Conservation (phyloP, 2,888 invertebrate genomes). For the Galerucella pusilla region DNA sequence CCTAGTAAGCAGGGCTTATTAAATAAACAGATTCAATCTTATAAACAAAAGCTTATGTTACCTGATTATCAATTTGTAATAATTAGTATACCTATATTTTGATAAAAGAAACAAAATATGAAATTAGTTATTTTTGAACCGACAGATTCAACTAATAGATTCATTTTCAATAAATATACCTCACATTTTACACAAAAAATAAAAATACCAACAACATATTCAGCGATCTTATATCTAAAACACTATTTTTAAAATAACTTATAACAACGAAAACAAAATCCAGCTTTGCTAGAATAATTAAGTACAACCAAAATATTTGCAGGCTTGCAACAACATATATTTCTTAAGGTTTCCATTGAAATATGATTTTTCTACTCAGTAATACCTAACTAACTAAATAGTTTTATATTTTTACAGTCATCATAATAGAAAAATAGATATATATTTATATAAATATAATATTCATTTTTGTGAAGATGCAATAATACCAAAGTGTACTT, state of each 20-base stretch:
- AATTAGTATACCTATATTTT: not conserved
- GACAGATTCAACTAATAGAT: not conserved
- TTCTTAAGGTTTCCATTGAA: not conserved
- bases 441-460: too few species aligned
- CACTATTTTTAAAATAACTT: conserved; percentile 11
- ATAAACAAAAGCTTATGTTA: too few species aligned
- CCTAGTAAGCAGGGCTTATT: too few species aligned
- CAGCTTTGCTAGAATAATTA: conserved; percentile 6
- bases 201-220: conserved; percentile 6
- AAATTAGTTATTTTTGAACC: not conserved
- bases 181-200: not conserved
- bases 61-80: not conserved
- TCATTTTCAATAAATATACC: not conserved
- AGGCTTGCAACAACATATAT: not conserved
- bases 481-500: too few species aligned
- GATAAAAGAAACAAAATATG: not conserved
- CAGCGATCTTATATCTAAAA: not conserved
- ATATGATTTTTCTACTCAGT: not conserved
- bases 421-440: too few species aligned
- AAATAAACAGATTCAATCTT: too few species aligned
- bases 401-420: too few species aligned
- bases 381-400: too few species aligned
- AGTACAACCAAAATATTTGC: not conserved
- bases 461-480: too few species aligned
- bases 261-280: conserved; percentile 7